A percentile compares a stretch with the other conserved stretches of the same genome.
phyloP scores from a whole-genome alignment of 1,140 invertebrate genomes.

The Temnothorax longispinosus region DNA sequence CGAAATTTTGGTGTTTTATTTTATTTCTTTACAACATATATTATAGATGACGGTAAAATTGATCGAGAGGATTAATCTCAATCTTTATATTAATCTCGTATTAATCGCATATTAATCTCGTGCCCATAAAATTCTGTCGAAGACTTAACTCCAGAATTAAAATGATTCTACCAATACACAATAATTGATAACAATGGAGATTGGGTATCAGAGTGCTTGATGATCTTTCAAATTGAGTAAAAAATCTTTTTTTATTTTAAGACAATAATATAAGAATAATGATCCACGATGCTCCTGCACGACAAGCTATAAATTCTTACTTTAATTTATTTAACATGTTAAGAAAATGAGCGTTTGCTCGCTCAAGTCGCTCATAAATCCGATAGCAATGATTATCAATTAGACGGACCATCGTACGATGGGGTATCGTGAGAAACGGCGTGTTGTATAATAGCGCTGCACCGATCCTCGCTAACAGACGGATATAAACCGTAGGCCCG shows the following conservation, averaged over 20 bases:
- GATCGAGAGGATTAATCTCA: background rate
- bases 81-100: background rate
- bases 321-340: background rate
- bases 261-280: background rate
- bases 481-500: slow-evolving; percentile 31
- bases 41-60: background rate
- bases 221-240: background rate
- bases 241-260: background rate
- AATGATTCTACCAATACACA: background rate
- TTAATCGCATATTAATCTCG: background rate
- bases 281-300: background rate
- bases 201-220: background rate
- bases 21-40: background rate
- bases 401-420: background rate
- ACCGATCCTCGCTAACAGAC: background rate
- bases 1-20: background rate
- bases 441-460: slow-evolving; percentile 21
- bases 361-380: background rate
- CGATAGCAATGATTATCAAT: slow-evolving; percentile 21
- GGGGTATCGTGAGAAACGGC: slow-evolving; percentile 17
- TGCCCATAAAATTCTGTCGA: background rate
- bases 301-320: background rate
- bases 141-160: background rate
- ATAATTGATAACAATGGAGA: background rate
- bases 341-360: background rate